phyloP scores from a whole-genome alignment of 1,140 invertebrate species.

The Oreohelix idahoensis region DNA sequence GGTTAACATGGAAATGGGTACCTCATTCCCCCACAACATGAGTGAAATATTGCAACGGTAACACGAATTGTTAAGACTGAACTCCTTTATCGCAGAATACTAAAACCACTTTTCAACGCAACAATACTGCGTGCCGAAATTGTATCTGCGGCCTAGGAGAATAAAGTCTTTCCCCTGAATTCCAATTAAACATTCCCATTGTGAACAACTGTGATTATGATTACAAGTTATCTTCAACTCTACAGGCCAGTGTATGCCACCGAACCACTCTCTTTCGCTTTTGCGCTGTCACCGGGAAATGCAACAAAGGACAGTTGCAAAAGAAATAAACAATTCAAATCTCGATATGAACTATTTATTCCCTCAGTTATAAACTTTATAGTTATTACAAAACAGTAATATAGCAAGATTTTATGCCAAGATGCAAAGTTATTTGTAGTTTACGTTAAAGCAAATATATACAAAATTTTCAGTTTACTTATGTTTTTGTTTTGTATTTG shows the following conservation, averaged over 20 bases:
- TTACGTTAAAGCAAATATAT: not conserved
- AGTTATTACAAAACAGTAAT: not conserved
- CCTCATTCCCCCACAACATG: too few relatives aligned
- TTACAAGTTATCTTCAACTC: not conserved
- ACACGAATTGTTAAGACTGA: too few relatives aligned
- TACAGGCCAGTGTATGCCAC: too few relatives aligned
- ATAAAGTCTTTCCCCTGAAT: conserved; percentile 95
- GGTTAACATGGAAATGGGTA: too few relatives aligned
- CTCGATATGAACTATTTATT: not conserved
- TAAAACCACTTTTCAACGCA: conserved; percentile 94
- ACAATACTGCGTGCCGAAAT: conserved; percentile 90
- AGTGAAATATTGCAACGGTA: too few relatives aligned
- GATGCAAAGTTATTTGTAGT: too few relatives aligned
- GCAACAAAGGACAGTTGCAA: not conserved
- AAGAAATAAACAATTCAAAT: not conserved
- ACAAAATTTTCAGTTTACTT: too few relatives aligned
- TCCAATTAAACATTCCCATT: conserved; percentile 90
- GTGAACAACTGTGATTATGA: conserved; percentile 10
- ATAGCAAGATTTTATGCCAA: too few relatives aligned
- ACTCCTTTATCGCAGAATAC: not conserved
- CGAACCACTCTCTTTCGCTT: not conserved
- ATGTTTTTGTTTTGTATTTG: not conserved
- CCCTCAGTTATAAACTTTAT: not conserved
- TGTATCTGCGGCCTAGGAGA: conserved; percentile 92
- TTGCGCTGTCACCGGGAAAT: conserved; percentile 12